These are phyloP conservation scores for Leptinotarsa undecemlineata DNA, from an alignment of 1,140 invertebrate species.

Conservation along the genomic window DNA sequence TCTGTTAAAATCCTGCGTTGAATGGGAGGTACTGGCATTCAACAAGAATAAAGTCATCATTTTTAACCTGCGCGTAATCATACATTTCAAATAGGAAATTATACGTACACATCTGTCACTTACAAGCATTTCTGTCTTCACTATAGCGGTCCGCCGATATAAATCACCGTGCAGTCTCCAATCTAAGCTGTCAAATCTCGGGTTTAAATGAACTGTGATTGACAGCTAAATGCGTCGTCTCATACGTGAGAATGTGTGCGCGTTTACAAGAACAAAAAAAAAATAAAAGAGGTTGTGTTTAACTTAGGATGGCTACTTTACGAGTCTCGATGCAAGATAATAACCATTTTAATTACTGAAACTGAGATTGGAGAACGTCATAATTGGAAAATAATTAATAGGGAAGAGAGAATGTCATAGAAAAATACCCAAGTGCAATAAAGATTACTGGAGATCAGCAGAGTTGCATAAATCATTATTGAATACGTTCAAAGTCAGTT, in stretches of 20 bases:
- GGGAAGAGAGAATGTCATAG: too few relatives aligned
- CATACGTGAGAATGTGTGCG: slow-evolving; percentile 21
- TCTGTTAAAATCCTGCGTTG: not conserved
- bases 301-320: not conserved
- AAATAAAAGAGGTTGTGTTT: slow-evolving; percentile 2
- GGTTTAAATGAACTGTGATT: slow-evolving; percentile 53
- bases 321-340: too few relatives aligned
- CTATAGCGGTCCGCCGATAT: slow-evolving; percentile 43
- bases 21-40: slow-evolving; percentile 1
- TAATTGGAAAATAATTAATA: too few relatives aligned
- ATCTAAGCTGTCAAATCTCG: slow-evolving; percentile 50
- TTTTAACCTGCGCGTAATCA: slow-evolving; percentile 46
- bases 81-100: slow-evolving; percentile 45
- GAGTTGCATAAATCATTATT: too few relatives aligned
- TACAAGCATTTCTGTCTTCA: slow-evolving; percentile 50
- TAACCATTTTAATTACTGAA: too few relatives aligned
- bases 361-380: too few relatives aligned
- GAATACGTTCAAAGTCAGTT: too few relatives aligned
- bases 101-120: slow-evolving; percentile 49
- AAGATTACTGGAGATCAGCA: too few relatives aligned
- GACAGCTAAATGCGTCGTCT: slow-evolving; percentile 50
- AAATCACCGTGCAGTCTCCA: slow-evolving; percentile 49
- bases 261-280: not conserved
- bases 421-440: too few relatives aligned
- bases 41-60: slow-evolving; percentile 47